Evolutionary conservation across 2,113 vertebrate genomes (phyloP).

Genomic region (Limanda limanda): DNA sequence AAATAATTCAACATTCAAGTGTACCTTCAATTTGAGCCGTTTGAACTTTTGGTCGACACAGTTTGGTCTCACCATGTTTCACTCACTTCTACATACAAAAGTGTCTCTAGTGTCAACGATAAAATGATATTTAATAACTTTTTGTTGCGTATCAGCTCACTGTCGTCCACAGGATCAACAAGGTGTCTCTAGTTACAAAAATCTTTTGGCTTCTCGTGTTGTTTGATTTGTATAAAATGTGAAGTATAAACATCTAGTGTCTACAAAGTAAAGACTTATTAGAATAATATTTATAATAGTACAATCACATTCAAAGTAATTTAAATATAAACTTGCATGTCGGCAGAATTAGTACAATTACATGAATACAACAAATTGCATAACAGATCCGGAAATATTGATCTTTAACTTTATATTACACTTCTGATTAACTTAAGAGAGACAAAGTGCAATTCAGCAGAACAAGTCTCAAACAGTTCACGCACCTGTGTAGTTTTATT

Average conservation of each 20-base stretch:
- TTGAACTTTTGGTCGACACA: constrained; percentile 3
- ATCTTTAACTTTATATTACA: constrained; percentile 37
- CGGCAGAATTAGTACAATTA: constrained; percentile 42
- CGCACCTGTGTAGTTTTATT: not conserved
- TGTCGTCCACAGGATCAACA: not conserved
- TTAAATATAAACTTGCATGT: constrained; percentile 45
- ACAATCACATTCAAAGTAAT: constrained; percentile 34
- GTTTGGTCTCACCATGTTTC: not conserved
- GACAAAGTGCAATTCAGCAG: constrained; percentile 67
- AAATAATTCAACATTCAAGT: constrained; percentile 52
- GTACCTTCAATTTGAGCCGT: constrained; percentile 31
- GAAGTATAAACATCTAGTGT: constrained; percentile 15
- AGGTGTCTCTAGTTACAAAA: not conserved
- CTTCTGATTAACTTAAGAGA: constrained; percentile 44
- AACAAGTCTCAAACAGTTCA: constrained; percentile 30
- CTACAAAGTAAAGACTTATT: constrained; percentile 20
- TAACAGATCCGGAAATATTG: constrained; percentile 37
- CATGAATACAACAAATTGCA: constrained; percentile 32
- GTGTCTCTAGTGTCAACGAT: not conserved
- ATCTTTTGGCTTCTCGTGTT: constrained; percentile 17
- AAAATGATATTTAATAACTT: not conserved
- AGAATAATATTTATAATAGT: constrained; percentile 14
- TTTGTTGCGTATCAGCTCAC: not conserved
- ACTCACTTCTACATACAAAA: not conserved
- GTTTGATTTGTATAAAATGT: constrained; percentile 50